Conservation (phyloP, 2,797 vertebrate genomes). For the Avahi laniger region DNA sequence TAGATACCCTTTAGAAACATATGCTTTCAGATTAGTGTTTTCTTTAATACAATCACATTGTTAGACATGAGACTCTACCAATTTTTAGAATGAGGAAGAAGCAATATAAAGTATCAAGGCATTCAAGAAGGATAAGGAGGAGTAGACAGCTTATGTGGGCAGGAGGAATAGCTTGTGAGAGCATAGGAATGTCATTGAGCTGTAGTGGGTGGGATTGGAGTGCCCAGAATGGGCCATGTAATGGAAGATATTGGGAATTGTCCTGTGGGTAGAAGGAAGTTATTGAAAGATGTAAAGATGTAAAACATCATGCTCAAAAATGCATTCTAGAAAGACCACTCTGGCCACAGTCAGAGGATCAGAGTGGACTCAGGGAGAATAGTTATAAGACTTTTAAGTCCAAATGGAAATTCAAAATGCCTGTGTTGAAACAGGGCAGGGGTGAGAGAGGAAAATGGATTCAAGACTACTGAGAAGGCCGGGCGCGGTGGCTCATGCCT, state of each 20-base stretch:
- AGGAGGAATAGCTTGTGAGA: not conserved
- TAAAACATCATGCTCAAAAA: not conserved
- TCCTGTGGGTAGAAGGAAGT: not conserved
- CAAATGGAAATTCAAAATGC: not conserved
- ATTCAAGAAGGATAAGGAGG: not conserved
- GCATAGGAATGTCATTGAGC: not conserved
- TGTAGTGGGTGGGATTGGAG: not conserved
- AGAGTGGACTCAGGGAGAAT: not conserved
- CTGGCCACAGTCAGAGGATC: not conserved
- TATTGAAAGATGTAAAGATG: not conserved
- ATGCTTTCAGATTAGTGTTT: constrained; percentile 27
- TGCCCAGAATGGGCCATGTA: not conserved
- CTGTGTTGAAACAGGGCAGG: not conserved
- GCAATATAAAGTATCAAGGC: not conserved
- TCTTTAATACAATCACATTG: not conserved
- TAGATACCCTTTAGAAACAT: not conserved
- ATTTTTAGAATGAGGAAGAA: constrained; percentile 8
- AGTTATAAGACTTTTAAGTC: not conserved
- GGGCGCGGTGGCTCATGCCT: too few species aligned
- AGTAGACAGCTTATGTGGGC: not conserved
- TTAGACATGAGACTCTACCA: not conserved
- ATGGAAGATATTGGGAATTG: not conserved
- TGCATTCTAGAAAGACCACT: not conserved
- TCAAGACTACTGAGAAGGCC: not conserved
- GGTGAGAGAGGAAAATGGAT: not conserved